These are phyloP conservation scores for Ips nitidus DNA, from an alignment of 1,140 invertebrate genomes.

Conservation along the genomic window DNA sequence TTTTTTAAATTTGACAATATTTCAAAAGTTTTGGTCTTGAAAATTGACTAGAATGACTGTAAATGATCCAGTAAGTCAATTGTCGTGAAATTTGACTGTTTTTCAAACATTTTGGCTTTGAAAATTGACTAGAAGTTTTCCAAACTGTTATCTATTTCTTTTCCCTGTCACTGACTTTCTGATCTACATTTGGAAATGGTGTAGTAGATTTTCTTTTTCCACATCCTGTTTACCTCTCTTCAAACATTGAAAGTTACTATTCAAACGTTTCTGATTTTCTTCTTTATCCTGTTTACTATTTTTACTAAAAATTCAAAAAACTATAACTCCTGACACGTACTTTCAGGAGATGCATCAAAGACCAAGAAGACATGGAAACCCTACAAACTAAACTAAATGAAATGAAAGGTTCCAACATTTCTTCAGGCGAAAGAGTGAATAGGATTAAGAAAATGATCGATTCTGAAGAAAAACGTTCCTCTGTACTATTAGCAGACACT, in stretches of 20 bases:
- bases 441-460: conserved; percentile 44
- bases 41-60: too few species aligned
- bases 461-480: conserved; percentile 39
- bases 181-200: too few species aligned
- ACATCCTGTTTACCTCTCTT: too few species aligned
- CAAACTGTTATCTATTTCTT: background rate
- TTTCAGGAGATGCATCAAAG: conserved; percentile 32
- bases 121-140: background rate
- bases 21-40: too few species aligned
- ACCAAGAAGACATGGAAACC: conserved; percentile 36
- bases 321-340: background rate
- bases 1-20: too few species aligned
- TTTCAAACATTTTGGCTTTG: too few species aligned
- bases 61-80: too few species aligned
- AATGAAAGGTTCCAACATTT: conserved; percentile 35
- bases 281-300: background rate
- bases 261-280: background rate
- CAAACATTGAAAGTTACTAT: too few species aligned
- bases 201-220: too few species aligned
- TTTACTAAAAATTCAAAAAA: background rate
- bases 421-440: conserved; percentile 40
- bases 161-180: too few species aligned
- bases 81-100: too few species aligned
- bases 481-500: conserved; percentile 38
- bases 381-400: conserved; percentile 38